A percentile compares a stretch with the other conserved stretches of the same genome.
These are phyloP conservation scores for Carassius gibelio DNA, from an alignment of 2,113 vertebrate genomes.

Conservation along the genomic window DNA sequence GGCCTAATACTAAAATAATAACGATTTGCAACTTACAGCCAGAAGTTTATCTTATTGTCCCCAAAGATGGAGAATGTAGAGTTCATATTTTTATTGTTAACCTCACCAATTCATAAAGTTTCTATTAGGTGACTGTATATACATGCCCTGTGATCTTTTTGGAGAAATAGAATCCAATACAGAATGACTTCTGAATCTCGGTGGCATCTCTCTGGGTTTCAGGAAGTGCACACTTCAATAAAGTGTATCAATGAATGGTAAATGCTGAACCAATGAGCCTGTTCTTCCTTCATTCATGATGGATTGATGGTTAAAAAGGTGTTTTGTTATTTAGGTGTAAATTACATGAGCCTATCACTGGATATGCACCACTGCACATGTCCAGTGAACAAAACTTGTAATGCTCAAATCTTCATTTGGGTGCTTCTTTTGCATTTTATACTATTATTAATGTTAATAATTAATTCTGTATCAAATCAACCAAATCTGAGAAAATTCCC, in stretches of 20 bases:
- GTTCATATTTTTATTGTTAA: conserved; percentile 13
- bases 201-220: conserved; percentile 62
- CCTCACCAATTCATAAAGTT: conserved; percentile 8
- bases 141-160: background rate
- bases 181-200: conserved; percentile 66
- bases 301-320: conserved; percentile 63
- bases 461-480: no score
- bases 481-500: no score
- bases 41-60: background rate
- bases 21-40: background rate
- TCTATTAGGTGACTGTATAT: background rate
- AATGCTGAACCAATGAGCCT: conserved; percentile 79
- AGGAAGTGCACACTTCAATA: conserved; percentile 69
- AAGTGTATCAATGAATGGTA: conserved; percentile 79
- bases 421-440: background rate
- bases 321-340: conserved; percentile 29
- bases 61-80: background rate
- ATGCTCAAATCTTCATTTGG: background rate
- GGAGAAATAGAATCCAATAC: background rate
- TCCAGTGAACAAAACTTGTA: no score
- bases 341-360: background rate
- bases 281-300: conserved; percentile 75
- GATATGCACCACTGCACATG: background rate
- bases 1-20: conserved; percentile 34
- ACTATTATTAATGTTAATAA: no score